These are phyloP conservation scores for Micropoecilia bifurca DNA, from an alignment of 2,797 vertebrate species.

Conservation along the genomic window DNA sequence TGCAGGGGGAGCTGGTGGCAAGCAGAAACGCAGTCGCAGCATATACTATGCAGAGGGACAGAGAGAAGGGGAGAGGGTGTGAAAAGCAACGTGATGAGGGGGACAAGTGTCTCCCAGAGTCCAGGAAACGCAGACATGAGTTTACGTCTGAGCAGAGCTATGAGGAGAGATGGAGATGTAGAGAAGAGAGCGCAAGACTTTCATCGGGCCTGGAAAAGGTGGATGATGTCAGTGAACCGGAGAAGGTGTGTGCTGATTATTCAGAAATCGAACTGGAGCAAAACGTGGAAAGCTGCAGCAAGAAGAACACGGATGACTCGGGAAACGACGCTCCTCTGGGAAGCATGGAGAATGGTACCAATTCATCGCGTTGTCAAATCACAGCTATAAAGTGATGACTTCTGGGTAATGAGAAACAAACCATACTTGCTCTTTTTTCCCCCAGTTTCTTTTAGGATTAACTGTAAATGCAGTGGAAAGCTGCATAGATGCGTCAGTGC, in stretches of 20 bases:
- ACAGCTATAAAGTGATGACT: not conserved
- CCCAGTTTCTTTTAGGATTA: conserved; percentile 85
- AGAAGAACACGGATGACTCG: not conserved
- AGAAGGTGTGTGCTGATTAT: not conserved
- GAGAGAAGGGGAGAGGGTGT: conserved; percentile 4
- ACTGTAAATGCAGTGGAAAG: conserved; percentile 89
- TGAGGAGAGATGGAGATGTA: not conserved
- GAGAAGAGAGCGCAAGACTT: conserved; percentile 10
- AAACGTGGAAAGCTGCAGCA: conserved; percentile 6
- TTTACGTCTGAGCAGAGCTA: conserved; percentile 20
- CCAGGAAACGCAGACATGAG: conserved; percentile 12
- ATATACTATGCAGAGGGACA: not conserved
- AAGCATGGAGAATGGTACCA: conserved; percentile 40
- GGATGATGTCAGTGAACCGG: conserved; percentile 17
- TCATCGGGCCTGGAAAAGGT: conserved; percentile 42
- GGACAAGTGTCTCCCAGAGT: conserved; percentile 14
- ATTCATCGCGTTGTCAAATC: not conserved
- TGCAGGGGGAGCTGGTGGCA: conserved; percentile 68
- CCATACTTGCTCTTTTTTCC: not conserved
- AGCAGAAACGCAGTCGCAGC: conserved; percentile 9
- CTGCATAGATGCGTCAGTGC: conserved; percentile 78
- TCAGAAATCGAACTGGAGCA: not conserved
- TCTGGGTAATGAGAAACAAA: conserved; percentile 2
- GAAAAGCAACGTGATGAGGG: conserved; percentile 8
- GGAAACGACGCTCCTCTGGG: not conserved